Evolutionary conservation across 2,888 invertebrate genomes (phyloP).

Genomic region (Cryptocheilus praepositus): DNA sequence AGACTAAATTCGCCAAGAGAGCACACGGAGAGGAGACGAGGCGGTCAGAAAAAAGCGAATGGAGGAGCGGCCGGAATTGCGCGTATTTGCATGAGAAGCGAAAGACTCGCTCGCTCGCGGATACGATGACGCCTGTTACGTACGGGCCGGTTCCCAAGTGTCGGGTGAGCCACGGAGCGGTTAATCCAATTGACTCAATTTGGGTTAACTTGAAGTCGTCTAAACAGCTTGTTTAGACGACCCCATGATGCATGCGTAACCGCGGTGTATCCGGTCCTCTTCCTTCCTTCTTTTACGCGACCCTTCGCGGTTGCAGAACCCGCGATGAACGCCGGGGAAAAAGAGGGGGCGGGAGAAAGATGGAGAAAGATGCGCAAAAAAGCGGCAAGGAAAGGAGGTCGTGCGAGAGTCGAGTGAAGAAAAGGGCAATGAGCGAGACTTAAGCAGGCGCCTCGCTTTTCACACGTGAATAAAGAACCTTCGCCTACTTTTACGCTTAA

Average conservation of each 20-base stretch:
- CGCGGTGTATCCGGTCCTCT: slow-evolving; percentile 66
- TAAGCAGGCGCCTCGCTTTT: background rate
- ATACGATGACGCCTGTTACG: slow-evolving; percentile 55
- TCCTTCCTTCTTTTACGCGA: slow-evolving; percentile 62
- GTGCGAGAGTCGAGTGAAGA: background rate
- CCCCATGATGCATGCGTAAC: slow-evolving; percentile 65
- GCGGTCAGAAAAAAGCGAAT: slow-evolving; percentile 31
- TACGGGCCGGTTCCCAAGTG: slow-evolving; percentile 73
- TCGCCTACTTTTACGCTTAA: slow-evolving; percentile 5
- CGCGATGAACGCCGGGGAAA: background rate
- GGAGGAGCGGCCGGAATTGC: slow-evolving; percentile 37
- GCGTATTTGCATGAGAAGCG: slow-evolving; percentile 73
- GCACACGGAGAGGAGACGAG: slow-evolving; percentile 32
- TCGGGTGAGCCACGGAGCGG: slow-evolving; percentile 69
- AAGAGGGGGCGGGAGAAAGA: background rate
- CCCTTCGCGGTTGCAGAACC: slow-evolving; percentile 26
- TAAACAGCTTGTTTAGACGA: slow-evolving; percentile 74
- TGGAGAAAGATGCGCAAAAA: slow-evolving; percentile 27
- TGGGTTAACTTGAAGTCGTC: slow-evolving; percentile 75
- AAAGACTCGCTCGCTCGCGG: slow-evolving; percentile 57
- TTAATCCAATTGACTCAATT: slow-evolving; percentile 75
- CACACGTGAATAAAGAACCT: background rate
- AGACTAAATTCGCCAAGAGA: slow-evolving; percentile 58
- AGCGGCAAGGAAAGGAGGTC: slow-evolving; percentile 13
- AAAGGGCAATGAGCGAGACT: slow-evolving; percentile 1